Base-by-base conservation (phyloP, 2,888 invertebrate species). In the Phytoseiulus persimilis region DNA sequence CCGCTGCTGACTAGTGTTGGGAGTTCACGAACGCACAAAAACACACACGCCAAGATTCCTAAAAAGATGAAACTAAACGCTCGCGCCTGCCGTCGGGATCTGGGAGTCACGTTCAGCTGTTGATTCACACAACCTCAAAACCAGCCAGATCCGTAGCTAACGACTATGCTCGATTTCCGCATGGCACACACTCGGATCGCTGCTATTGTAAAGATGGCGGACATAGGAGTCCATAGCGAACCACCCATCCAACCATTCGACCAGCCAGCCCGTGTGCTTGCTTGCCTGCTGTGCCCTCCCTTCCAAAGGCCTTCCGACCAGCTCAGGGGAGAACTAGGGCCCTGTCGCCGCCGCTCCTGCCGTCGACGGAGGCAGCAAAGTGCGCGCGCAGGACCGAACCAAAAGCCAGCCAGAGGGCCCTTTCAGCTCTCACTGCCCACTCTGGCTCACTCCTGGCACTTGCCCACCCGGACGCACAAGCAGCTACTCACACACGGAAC, bases 151-250 rank as follows among this genome's bases (percentile, higher is more conserved):
- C 65, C 14, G 28, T 1, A 65, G 65, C 65, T 65, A 65, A 65
- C 65, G 65, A 65, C 65, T 65, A 65, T 65, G 65, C 65, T 65
- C 65, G 65, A 65, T 65, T 65, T 18, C 65, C 65, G 65, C 65
- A 65, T 65, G 65, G 65, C 65, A 65, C 65, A 65, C 65, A 11
- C 65, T 65, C 65, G 65, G 65, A 65, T 65, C 65, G 65, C 65
- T 65, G 65, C 65, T 65, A 65, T 65, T 65, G 65, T 65, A 65
- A 65, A 65, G 65, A 65, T 65, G 65, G 65, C 65, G 65, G 65
- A 65, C 65, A 65, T 65, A 65, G 65, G 65, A 65, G 65, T 65
- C 65, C 65, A 65, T 65, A 65, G 65, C 65, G 2, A 28, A 65
- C 65, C 65, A 65, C 65, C 65, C 65, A 65, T 65, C 65, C 65